Percentiles rank a stretch among this genome's conserved stretches.
Evolutionary conservation across 2,797 vertebrate species (phyloP).

Genomic region (Huso huso): DNA sequence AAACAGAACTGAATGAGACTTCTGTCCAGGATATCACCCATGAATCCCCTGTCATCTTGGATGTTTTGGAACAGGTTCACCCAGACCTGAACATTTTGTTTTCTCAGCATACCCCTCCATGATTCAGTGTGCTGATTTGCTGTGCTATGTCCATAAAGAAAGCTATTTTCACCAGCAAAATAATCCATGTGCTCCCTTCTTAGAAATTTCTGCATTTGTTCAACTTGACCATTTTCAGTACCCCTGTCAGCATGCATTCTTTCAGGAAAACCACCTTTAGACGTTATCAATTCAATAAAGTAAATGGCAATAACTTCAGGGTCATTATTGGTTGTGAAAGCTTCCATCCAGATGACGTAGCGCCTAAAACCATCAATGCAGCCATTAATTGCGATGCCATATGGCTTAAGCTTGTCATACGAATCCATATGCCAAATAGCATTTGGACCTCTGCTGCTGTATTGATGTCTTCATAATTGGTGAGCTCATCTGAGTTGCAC

Average conservation of each 20-base stretch:
- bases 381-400: background rate
- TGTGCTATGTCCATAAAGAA: background rate
- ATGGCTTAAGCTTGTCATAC: conserved; percentile 2
- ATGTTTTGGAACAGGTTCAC: too few species aligned
- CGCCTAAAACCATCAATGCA: background rate
- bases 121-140: too few species aligned
- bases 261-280: conserved; percentile 4
- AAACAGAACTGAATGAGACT: background rate
- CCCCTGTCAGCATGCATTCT: conserved; percentile 4
- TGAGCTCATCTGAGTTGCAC: too few species aligned
- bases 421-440: background rate
- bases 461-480: too few species aligned
- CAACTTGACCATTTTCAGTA: background rate
- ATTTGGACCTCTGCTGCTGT: too few species aligned
- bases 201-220: background rate
- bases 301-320: conserved; percentile 7
- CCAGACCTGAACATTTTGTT: too few species aligned
- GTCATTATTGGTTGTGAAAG: conserved; percentile 11
- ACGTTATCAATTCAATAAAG: background rate
- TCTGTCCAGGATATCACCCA: conserved; percentile 2
- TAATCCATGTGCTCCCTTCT: background rate
- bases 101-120: too few species aligned
- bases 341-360: background rate
- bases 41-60: too few species aligned
- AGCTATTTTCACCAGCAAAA: background rate